These are phyloP conservation scores for Dromiciops gliroides DNA, from an alignment of 2,113 vertebrate species.

Conservation along the genomic window DNA sequence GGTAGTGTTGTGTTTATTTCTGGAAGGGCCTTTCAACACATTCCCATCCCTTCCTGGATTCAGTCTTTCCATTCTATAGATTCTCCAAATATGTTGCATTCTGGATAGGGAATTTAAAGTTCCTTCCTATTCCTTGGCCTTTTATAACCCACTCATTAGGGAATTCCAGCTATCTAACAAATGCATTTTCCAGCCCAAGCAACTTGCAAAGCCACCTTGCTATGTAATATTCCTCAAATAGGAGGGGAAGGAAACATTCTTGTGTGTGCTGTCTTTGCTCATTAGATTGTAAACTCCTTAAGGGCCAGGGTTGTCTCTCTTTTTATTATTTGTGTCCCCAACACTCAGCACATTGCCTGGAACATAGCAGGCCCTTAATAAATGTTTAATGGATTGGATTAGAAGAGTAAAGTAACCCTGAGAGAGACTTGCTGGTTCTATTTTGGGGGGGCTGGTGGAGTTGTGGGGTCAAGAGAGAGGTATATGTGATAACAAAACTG, in stretches of 20 bases:
- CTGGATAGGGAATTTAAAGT: constrained; percentile 12
- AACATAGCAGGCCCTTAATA: neutral
- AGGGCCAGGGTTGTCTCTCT: neutral
- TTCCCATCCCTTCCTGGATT: constrained; percentile 1
- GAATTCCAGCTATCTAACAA: neutral
- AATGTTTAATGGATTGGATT: constrained; percentile 1
- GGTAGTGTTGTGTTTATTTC: constrained; percentile 45
- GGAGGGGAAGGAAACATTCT: neutral
- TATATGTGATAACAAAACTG: constrained; percentile 1
- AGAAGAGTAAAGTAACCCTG: neutral
- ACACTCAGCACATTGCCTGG: neutral
- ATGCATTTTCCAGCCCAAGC: neutral
- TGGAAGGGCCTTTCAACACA: constrained; percentile 31
- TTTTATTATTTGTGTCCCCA: neutral
- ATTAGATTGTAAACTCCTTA: neutral
- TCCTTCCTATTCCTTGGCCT: constrained; percentile 29
- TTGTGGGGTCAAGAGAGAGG: neutral
- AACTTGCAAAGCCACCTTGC: constrained; percentile 23
- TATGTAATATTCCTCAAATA: neutral
- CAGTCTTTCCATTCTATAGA: constrained; percentile 15
- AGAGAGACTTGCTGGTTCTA: neutral
- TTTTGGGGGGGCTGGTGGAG: neutral
- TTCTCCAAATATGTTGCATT: constrained; percentile 2
- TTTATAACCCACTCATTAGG: constrained; percentile 5
- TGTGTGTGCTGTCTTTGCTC: neutral